Conservation (phyloP, 2,797 vertebrate genomes). For the Sebastes steindachneri region DNA sequence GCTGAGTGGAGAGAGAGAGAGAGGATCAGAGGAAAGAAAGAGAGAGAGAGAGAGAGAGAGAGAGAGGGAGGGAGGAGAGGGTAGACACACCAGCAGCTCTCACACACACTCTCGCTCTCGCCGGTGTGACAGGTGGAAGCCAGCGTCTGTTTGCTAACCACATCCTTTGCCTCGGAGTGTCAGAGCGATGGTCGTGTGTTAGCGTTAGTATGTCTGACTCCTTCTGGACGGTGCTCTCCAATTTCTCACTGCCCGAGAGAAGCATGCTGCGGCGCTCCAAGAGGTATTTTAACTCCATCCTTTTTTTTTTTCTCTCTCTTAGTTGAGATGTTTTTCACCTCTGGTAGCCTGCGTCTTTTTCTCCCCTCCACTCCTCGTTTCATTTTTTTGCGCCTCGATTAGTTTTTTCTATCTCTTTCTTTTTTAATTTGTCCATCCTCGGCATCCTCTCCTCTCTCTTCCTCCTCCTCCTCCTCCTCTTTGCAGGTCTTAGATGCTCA, state of each 20-base stretch:
- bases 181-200: conserved; percentile 77
- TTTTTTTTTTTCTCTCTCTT: not conserved
- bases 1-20: conserved; percentile 5
- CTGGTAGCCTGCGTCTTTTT: not conserved
- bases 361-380: not conserved
- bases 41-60: not conserved
- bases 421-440: not conserved
- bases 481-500: conserved; percentile 20
- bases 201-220: conserved; percentile 90
- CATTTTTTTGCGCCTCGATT: not conserved
- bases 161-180: conserved; percentile 31
- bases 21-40: not conserved
- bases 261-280: conserved; percentile 91
- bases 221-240: conserved; percentile 92
- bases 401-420: not conserved
- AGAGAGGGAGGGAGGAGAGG: not conserved
- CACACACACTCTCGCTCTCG: not conserved
- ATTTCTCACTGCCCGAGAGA: conserved; percentile 91
- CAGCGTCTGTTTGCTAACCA: conserved; percentile 25
- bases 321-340: not conserved
- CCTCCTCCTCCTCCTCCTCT: not conserved
- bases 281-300: conserved; percentile 75
- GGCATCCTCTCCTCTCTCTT: not conserved
- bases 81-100: conserved; percentile 14
- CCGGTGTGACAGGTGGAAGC: conserved; percentile 59